Evolutionary conservation across 2,113 vertebrate species (phyloP).

Genomic region (Leptobrachium ailaonicum): DNA sequence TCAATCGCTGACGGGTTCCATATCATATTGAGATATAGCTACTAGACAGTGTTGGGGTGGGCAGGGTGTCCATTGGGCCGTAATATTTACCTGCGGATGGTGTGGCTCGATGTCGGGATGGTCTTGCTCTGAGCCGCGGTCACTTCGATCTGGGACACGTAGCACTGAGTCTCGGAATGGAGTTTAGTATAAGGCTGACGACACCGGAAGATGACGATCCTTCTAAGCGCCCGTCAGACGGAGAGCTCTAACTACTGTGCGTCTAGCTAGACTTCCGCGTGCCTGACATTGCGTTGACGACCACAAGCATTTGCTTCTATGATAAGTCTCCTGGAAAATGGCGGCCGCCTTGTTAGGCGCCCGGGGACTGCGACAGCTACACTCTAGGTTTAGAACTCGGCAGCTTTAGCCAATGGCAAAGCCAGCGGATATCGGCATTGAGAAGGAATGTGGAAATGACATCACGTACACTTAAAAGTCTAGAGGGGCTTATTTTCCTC

Average conservation of each 20-base stretch:
- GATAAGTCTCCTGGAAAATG: neutral
- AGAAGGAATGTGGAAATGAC: neutral
- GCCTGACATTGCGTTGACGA: no score
- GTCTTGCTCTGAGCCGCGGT: neutral
- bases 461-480: no score
- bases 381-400: neutral
- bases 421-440: neutral
- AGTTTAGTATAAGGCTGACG: neutral
- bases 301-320: no score
- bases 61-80: no score
- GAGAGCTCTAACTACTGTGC: neutral
- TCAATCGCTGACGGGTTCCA: no score
- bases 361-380: neutral
- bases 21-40: no score
- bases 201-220: conserved; percentile 12
- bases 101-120: no score
- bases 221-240: neutral
- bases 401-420: neutral
- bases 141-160: conserved; percentile 23
- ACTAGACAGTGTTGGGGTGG: no score
- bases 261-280: neutral
- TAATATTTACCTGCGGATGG: no score
- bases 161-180: conserved; percentile 1
- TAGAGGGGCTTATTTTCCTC: no score
- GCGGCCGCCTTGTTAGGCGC: neutral